Conservation (phyloP, 2,113 vertebrate species). For the Rhinopomastus cyanomelas region DNA sequence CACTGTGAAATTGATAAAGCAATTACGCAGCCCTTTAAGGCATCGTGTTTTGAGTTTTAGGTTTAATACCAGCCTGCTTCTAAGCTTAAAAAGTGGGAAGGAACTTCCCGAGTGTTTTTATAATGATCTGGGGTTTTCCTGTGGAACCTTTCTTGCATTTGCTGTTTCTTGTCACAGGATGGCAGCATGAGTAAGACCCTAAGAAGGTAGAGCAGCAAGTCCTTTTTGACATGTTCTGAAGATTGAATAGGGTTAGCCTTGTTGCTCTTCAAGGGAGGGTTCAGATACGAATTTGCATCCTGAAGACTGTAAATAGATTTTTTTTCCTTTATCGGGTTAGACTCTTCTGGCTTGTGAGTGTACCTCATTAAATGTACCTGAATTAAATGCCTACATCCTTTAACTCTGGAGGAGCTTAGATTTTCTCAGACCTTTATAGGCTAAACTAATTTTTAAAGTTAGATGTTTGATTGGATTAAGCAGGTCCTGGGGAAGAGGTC, state of each 20-base stretch:
- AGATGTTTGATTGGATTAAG: not conserved
- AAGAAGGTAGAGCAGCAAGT: not conserved
- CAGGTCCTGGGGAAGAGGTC: not conserved
- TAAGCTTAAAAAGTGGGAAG: not conserved
- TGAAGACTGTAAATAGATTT: not conserved
- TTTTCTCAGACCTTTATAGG: not conserved
- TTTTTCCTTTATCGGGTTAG: not conserved
- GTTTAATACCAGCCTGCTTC: not conserved
- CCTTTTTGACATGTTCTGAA: not conserved
- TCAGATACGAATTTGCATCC: not conserved
- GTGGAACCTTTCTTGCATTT: conserved; percentile 65
- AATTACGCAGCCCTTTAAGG: conserved; percentile 29
- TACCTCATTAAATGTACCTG: not conserved
- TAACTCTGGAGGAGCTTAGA: not conserved
- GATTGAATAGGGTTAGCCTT: not conserved
- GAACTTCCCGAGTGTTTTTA: not conserved
- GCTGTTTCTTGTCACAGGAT: conserved; percentile 75
- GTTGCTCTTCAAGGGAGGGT: not conserved
- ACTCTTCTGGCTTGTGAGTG: not conserved
- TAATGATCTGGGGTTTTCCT: not conserved
- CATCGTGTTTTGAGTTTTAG: not conserved
- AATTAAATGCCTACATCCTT: not conserved
- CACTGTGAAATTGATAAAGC: not conserved
- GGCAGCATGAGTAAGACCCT: conserved; percentile 80
- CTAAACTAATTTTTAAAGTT: not conserved